Evolutionary conservation across 2,113 vertebrate genomes (phyloP), one percentile per base, ranked within the genome.

Genomic region (Puntigrus tetrazona): DNA sequence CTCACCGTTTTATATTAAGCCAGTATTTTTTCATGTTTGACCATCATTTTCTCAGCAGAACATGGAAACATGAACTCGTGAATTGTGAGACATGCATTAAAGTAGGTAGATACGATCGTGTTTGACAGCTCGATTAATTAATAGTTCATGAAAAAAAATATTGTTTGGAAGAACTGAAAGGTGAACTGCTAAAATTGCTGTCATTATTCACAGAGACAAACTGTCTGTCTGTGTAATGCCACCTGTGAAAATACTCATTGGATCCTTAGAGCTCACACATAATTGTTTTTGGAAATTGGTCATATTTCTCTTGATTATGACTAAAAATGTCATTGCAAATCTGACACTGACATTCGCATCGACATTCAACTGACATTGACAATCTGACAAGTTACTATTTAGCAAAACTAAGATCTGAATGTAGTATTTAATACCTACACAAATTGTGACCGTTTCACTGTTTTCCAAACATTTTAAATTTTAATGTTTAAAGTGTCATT

Each of bases 221-320:
- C 5, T 27, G 22, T 38, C 52, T 59, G 20, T 41, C 25, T 16
- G 78, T 41, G 72, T 70, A 50, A 73, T 74, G 25, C 61, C 75
- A 83, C 81, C 65, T 87, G 86, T 87, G 74, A 78, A 87, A 87
- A 83, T 69, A 81, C 31, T 36, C 9, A n/a, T 43, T 38, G 70
- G 79, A 27, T 59, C 20, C 45, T 86, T 25, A 59, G 27, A 7
- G 45, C 69, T 65, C 20, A 63, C 18, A 36, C 13, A 52, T 83
- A 14, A 57, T 14, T 25, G 22, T 4, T 55, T 57, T 31, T 4
- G 10, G n/a, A 14, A 27, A 78, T 7, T 38, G 29, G 50, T 76
- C 11, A 1, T 77, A 7, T 55, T 57, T 55, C 38, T 57, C 10
- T 41, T 78, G 10, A 43, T 61, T 41, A 34, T 27, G n/a, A n/a